Evolutionary conservation across 2,888 invertebrate genomes (phyloP).

Genomic region (Agonopterix arenella): DNA sequence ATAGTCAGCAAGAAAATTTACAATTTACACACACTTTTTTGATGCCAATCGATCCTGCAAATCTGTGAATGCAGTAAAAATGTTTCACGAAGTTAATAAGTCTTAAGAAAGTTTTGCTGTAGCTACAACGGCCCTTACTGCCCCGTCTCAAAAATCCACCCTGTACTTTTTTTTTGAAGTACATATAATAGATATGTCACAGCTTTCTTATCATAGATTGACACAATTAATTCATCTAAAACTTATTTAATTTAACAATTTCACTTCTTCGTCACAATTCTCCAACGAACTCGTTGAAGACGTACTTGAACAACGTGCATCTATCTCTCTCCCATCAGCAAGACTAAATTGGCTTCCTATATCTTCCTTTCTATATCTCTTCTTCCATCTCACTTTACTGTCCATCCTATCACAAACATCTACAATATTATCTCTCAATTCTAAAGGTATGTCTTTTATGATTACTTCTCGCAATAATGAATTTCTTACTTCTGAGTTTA

Average conservation of each 20-base stretch:
- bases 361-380: conserved; percentile 33
- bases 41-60: too few species aligned
- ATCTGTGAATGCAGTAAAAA: too few species aligned
- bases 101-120: too few species aligned
- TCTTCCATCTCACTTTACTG: conserved; percentile 36
- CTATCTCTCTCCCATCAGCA: conserved; percentile 4
- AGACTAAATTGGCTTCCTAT: conserved; percentile 28
- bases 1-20: too few species aligned
- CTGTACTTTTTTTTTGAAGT: too few species aligned
- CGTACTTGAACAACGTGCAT: conserved; percentile 4
- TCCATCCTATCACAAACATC: conserved; percentile 44
- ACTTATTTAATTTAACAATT: conserved; percentile 2
- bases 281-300: conserved; percentile 8
- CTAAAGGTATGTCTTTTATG: conserved; percentile 45
- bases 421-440: conserved; percentile 39
- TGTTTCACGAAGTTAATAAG: too few species aligned
- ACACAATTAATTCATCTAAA: too few species aligned
- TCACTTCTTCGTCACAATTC: conserved; percentile 2
- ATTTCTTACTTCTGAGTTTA: conserved; percentile 33
- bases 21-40: too few species aligned
- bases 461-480: conserved; percentile 48
- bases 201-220: too few species aligned
- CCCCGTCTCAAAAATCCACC: too few species aligned
- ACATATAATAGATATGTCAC: too few species aligned
- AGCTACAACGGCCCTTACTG: too few species aligned